A percentile compares a stretch with the other conserved stretches of the same genome.
Conservation (phyloP, 53 echinoderm and acorn worm species). For the Arbacia lixula region DNA sequence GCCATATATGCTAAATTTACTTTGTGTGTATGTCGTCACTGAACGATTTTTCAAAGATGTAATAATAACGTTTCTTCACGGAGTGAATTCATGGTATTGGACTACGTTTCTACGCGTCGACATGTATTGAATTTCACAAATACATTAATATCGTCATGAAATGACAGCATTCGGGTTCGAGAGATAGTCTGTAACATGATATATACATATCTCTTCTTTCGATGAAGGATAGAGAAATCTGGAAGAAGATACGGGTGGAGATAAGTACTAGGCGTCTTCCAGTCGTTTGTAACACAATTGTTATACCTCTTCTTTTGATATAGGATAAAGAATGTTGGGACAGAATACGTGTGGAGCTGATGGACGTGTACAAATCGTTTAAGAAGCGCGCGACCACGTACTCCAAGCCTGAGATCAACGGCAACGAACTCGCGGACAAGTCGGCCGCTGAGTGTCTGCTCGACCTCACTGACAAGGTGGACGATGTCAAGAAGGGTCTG, state of each 20-base stretch:
- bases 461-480: constrained; percentile 8
- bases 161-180: no score
- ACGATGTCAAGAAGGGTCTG: constrained; percentile 39
- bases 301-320: not conserved
- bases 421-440: constrained; percentile 19
- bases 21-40: no score
- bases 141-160: no score
- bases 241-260: no score
- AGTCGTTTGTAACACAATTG: not conserved
- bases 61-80: no score
- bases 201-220: not conserved
- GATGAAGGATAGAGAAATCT: no score
- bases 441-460: constrained; percentile 40
- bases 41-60: no score
- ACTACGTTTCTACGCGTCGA: no score
- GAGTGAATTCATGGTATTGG: no score
- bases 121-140: no score
- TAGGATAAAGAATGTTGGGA: constrained; percentile 56
- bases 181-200: not conserved
- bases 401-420: constrained; percentile 24
- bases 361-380: constrained; percentile 40
- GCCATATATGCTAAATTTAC: no score
- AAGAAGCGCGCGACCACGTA: constrained; percentile 14
- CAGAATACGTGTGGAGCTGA: constrained; percentile 30
- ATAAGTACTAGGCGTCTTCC: no score